Evolutionary conservation across 2,888 invertebrate genomes (phyloP).

Genomic region (Noctua fimbriata): DNA sequence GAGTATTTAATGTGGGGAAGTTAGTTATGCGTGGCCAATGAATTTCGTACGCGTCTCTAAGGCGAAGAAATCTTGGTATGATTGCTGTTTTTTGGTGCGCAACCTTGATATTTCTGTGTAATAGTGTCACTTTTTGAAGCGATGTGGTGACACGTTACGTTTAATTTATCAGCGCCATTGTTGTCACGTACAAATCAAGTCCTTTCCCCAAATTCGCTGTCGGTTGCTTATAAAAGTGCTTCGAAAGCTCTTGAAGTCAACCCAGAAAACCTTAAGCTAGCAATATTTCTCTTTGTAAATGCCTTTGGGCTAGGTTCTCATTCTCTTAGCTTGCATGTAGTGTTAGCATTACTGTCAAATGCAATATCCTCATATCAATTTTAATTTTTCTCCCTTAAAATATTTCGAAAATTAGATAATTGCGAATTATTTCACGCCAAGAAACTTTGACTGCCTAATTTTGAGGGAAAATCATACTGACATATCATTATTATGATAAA

Average conservation of each 20-base stretch:
- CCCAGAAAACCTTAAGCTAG: not conserved
- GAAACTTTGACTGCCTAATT: constrained; percentile 24
- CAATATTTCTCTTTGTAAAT: not conserved
- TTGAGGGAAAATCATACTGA: constrained; percentile 11
- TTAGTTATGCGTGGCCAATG: constrained; percentile 63
- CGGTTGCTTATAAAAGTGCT: not conserved
- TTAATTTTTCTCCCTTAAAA: constrained; percentile 8
- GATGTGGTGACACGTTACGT: not conserved
- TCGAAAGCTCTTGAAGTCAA: not conserved
- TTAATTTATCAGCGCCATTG: not conserved
- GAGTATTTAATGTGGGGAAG: constrained; percentile 58
- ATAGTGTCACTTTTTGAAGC: constrained; percentile 23
- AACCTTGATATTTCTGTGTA: constrained; percentile 47
- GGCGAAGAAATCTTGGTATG: constrained; percentile 37
- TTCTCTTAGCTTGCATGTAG: not conserved
- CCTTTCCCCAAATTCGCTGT: not conserved
- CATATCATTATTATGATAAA: constrained; percentile 40
- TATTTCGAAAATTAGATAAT: too few relatives aligned
- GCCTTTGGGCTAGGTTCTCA: not conserved
- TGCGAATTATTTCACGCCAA: too few relatives aligned
- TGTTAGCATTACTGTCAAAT: not conserved
- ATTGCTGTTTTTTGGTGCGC: constrained; percentile 43
- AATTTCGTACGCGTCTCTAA: constrained; percentile 51
- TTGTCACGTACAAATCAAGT: not conserved
- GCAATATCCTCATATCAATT: not conserved